phyloP scores from a whole-genome alignment of 2,888 invertebrate genomes.

The Piscicola geometra region DNA sequence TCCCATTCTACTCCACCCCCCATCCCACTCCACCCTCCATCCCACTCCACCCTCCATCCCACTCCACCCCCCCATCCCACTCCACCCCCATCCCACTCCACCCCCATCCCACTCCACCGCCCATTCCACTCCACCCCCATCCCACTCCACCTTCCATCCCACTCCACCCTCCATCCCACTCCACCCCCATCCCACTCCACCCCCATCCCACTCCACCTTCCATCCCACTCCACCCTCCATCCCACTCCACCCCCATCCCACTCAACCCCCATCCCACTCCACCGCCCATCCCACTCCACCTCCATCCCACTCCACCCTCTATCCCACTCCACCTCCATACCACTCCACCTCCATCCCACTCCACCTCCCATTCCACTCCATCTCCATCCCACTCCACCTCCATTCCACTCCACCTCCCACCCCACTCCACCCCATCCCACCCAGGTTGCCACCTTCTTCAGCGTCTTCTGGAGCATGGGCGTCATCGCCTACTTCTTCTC shows the following conservation, averaged over 20 bases:
- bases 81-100: too few species aligned
- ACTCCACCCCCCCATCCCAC: too few species aligned
- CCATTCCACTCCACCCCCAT: neutral
- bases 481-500: constrained; percentile 79
- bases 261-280: neutral
- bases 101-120: too few species aligned
- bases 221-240: neutral
- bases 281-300: neutral
- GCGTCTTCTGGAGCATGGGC: constrained; percentile 85
- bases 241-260: neutral
- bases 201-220: too few species aligned
- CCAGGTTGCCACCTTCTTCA: constrained; percentile 72
- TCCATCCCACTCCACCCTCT: too few species aligned
- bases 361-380: neutral
- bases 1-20: too few species aligned
- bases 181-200: too few species aligned
- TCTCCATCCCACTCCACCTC: neutral
- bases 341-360: too few species aligned
- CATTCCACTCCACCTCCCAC: neutral
- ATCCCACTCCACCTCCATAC: too few species aligned
- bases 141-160: neutral
- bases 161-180: neutral
- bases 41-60: too few species aligned
- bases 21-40: too few species aligned
- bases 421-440: constrained; percentile 62